A percentile compares a stretch with the other conserved stretches of the same genome.
phyloP scores from a whole-genome alignment of 2,888 invertebrate genomes.

The Drosophila aldrichi region DNA sequence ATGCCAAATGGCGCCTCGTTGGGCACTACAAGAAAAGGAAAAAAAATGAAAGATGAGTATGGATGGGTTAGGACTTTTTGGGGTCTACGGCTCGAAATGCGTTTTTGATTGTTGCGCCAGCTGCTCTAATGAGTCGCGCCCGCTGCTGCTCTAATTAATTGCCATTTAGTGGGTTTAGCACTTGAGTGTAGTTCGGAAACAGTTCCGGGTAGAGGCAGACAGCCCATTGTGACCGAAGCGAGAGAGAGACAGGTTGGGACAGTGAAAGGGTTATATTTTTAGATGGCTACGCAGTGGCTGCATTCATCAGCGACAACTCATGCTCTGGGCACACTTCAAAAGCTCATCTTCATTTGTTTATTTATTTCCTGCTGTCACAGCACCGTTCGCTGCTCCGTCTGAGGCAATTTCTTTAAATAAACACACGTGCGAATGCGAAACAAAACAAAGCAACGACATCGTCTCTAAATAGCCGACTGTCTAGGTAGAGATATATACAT shows the following conservation, averaged over 20 bases:
- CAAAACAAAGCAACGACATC: slow-evolving; percentile 53
- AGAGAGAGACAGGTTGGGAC: not conserved
- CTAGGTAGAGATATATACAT: slow-evolving; percentile 31
- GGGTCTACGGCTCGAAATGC: slow-evolving; percentile 34
- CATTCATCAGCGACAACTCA: slow-evolving; percentile 37
- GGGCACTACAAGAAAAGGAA: slow-evolving; percentile 88
- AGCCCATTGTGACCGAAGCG: slow-evolving; percentile 13
- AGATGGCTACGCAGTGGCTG: slow-evolving; percentile 31
- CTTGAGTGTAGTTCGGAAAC: slow-evolving; percentile 35
- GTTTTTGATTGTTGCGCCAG: slow-evolving; percentile 61
- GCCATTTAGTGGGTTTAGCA: slow-evolving; percentile 63
- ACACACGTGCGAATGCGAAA: slow-evolving; percentile 77
- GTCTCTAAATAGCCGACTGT: slow-evolving; percentile 68
- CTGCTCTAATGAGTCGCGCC: slow-evolving; percentile 61
- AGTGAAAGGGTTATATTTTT: slow-evolving; percentile 36
- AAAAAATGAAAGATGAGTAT: slow-evolving; percentile 29
- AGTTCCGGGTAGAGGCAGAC: slow-evolving; percentile 52
- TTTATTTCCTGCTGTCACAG: slow-evolving; percentile 73
- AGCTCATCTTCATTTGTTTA: slow-evolving; percentile 82
- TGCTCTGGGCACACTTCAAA: slow-evolving; percentile 69
- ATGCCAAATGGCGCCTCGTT: slow-evolving; percentile 93
- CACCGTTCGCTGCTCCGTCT: slow-evolving; percentile 38
- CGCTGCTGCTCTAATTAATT: slow-evolving; percentile 67
- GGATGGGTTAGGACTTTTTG: slow-evolving; percentile 19
- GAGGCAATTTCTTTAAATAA: slow-evolving; percentile 84